Base-by-base conservation (phyloP, 2,888 invertebrate genomes). In the Diloba caeruleocephala region DNA sequence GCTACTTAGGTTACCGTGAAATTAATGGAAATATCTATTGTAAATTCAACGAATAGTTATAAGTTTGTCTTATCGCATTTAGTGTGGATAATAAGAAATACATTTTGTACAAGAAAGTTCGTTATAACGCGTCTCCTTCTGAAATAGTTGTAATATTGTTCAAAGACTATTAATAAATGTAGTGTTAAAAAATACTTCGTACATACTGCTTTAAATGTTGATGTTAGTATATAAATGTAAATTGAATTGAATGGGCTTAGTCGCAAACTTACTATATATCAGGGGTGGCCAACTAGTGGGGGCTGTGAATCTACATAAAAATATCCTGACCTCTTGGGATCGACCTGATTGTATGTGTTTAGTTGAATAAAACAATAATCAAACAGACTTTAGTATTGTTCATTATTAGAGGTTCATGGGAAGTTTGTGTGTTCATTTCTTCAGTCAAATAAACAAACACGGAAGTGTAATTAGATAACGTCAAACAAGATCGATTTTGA, bases 11-110 rank as follows among this genome's bases (percentile, higher is more conserved):
- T 44, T 33, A 38, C 8, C 51, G 34, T 26, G 10, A 44, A 38
- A 21, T 60, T 12, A 42, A 43, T 45, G 55, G 10, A 44, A 43
- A 60, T 34, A 52, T n/a, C n/a, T n/a, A n/a, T 42, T 61, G 39
- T 67, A 46, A 62, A 52, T 56, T 68, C 64, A 69, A 63, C 70
- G 70, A 69, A 58, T 69, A 65, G 65, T 34, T 44, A 29, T 69
- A 69, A 69, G 70, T 50, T 62, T 58, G 44, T 50, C 49, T 42
- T 59, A 36, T 50, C 46, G 71, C 60, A 70, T 70, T 70, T 66
- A 65, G 17, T 70, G 42, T 64, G 32, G 50, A 60, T 50, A 58
- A 49, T 32, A 49, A 61, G 37, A 57, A 57, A 58, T 51, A 58
- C 58, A 64, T 59, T 70, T 59, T 66, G 45, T 70, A 70, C 64